Percentiles rank a stretch among this genome's conserved stretches.
These are phyloP conservation scores for Engystomops pustulosus DNA, from an alignment of 2,113 vertebrate genomes.

Conservation along the genomic window DNA sequence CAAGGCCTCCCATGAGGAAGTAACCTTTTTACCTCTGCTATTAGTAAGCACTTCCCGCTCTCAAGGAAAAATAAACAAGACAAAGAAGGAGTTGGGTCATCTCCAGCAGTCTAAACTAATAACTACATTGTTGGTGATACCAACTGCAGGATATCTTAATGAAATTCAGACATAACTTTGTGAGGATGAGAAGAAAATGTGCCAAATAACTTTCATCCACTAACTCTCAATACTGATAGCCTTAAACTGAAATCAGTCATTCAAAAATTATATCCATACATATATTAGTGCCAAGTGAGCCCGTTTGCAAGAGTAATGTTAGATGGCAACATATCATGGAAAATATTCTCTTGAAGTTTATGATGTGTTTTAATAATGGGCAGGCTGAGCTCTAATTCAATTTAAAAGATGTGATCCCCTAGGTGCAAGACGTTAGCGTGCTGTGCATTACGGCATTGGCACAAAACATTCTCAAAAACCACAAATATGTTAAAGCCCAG, in stretches of 20 bases:
- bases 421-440: constrained; percentile 19
- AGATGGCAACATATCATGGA: constrained; percentile 24
- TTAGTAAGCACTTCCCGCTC: neutral
- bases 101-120: constrained; percentile 6
- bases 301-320: constrained; percentile 31
- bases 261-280: constrained; percentile 43
- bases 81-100: constrained; percentile 37
- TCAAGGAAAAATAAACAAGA: constrained; percentile 52
- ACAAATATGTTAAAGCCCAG: constrained; percentile 42
- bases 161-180: constrained; percentile 16
- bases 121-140: neutral
- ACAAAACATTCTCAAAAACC: constrained; percentile 35
- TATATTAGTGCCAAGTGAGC: constrained; percentile 41
- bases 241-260: constrained; percentile 54
- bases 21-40: constrained; percentile 29
- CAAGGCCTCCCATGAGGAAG: constrained; percentile 42
- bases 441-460: constrained; percentile 44
- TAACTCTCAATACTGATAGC: constrained; percentile 22
- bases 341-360: constrained; percentile 29
- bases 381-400: constrained; percentile 34
- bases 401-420: constrained; percentile 41
- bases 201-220: neutral
- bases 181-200: constrained; percentile 16
- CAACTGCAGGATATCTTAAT: constrained; percentile 41
- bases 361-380: neutral